Conservation (phyloP, 2,113 vertebrate genomes). For the Grammomys dolichurus region DNA sequence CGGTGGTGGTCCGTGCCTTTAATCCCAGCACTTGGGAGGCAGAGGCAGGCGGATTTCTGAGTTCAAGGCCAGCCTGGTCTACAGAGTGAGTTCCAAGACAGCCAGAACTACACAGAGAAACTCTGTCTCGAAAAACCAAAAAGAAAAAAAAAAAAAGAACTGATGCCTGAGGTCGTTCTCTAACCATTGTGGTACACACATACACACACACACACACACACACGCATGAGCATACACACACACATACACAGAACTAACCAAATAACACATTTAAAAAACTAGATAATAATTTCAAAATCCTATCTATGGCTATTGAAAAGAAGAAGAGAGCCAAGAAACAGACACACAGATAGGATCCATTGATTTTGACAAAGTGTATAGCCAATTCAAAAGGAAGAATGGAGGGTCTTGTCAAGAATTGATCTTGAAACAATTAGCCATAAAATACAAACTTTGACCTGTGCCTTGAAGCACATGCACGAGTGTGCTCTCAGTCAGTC, state of each 20-base stretch:
- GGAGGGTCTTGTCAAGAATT: slow-evolving; percentile 11
- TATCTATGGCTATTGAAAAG: too few species aligned
- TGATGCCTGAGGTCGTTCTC: background rate
- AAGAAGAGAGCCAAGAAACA: background rate
- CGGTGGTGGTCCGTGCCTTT: too few species aligned
- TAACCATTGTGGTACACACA: too few species aligned
- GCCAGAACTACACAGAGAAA: too few species aligned
- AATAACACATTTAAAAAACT: background rate
- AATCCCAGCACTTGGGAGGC: too few species aligned
- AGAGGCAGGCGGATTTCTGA: too few species aligned
- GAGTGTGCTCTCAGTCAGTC: background rate
- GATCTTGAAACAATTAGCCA: slow-evolving; percentile 17
- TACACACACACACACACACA: background rate
- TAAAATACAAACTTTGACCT: slow-evolving; percentile 29
- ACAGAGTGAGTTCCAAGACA: too few species aligned
- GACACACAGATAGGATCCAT: background rate
- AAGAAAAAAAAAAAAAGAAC: background rate
- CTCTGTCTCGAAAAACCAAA: too few species aligned
- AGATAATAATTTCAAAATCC: too few species aligned
- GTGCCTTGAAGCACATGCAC: background rate
- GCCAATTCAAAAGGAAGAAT: slow-evolving; percentile 44
- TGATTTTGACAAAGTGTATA: slow-evolving; percentile 44
- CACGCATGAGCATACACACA: too few species aligned
- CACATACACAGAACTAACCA: background rate
- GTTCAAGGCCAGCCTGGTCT: too few species aligned